Base-by-base conservation (phyloP, 2,113 vertebrate genomes). In the Hippocampus comes region DNA sequence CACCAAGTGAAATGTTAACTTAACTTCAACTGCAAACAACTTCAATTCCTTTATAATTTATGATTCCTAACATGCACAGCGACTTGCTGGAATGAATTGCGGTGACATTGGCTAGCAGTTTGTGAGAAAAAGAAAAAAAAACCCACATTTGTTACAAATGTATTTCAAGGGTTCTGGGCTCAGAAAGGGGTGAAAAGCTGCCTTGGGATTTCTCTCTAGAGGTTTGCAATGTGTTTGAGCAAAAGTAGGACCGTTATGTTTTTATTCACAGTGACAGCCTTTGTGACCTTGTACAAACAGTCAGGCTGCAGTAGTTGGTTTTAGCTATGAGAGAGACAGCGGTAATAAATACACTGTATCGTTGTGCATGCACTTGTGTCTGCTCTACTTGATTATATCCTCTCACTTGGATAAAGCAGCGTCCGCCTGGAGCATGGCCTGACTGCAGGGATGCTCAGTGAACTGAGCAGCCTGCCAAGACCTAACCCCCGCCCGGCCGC, bases 61-160 rank as follows among this genome's bases (percentile, higher is more conserved):
- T 18, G 68, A 75, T 70, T 59, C 65, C 71, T 73, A 71, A 77
- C 23, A 68, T 4, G 49, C 63, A 34, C 0, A 15, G 56, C 14
- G 21, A 73, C 57, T 61, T 61, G 53, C 64, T 30, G 23, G 10
- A 46, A 68, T 77, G 67, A 77, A 66, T 21, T 11, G 57, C 73
- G 53, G 72, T 82, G 79, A 87, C 83, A 78, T 84, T 82, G 67
- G 27, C 34, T 70, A 68, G 67, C 53, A 55, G 67, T 76, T 59
- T 57, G 46, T 67, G 66, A 78, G 9, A 25, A 68, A 66, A 78
- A 68, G 72, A 56, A 56, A 8, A 82, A 76, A 71, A 68, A 67
- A 74, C 74, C 34, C 34, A 38, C 34, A 38, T 38, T 38, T 15
- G 21, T 70, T 87, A 57, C 56, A 61, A 78, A 76, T 85, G 53